A percentile compares a stretch with the other conserved stretches of the same genome.
Evolutionary conservation across 2,888 invertebrate species (phyloP).

Genomic region (Scaptodrosophila latifasciaeformis): DNA sequence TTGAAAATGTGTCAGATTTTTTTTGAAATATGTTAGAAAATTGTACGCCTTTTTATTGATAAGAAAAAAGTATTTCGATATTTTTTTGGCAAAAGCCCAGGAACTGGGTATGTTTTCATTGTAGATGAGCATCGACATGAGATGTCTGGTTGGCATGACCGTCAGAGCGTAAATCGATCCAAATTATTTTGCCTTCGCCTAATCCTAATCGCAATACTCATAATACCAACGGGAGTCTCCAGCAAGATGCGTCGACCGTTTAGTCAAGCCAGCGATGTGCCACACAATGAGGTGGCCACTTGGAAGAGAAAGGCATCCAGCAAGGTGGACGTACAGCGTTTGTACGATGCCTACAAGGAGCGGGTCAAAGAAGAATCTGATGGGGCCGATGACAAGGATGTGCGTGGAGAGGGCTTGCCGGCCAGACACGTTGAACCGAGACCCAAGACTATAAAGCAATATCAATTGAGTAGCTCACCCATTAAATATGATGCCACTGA

Average conservation of each 20-base stretch:
- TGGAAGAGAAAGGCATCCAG: conserved; percentile 1
- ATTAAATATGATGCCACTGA: conserved; percentile 17
- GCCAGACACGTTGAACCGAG: too few species aligned
- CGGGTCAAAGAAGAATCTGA: conserved; percentile 9
- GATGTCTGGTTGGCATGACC: conserved; percentile 45
- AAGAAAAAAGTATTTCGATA: too few species aligned
- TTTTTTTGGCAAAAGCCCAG: too few species aligned
- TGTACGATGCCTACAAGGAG: conserved; percentile 38
- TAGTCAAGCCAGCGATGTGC: conserved; percentile 3
- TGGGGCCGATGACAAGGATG: not conserved
- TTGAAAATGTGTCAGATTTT: too few species aligned
- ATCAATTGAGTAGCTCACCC: not conserved
- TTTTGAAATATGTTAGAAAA: too few species aligned
- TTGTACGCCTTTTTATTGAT: too few species aligned
- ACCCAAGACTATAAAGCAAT: not conserved
- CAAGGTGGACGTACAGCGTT: conserved; percentile 26
- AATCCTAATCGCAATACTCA: conserved; percentile 9
- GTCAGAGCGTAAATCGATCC: conserved; percentile 16
- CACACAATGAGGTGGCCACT: conserved; percentile 5
- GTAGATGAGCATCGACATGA: conserved; percentile 36
- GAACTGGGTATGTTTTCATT: too few species aligned
- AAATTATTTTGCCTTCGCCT: conserved; percentile 11
- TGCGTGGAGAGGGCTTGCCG: not conserved
- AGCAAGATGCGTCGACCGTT: not conserved
- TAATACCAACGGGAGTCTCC: not conserved